A percentile compares a stretch with the other conserved stretches of the same genome.
These are phyloP conservation scores for Samia ricini DNA, from an alignment of 1,140 invertebrate species.

Conservation along the genomic window DNA sequence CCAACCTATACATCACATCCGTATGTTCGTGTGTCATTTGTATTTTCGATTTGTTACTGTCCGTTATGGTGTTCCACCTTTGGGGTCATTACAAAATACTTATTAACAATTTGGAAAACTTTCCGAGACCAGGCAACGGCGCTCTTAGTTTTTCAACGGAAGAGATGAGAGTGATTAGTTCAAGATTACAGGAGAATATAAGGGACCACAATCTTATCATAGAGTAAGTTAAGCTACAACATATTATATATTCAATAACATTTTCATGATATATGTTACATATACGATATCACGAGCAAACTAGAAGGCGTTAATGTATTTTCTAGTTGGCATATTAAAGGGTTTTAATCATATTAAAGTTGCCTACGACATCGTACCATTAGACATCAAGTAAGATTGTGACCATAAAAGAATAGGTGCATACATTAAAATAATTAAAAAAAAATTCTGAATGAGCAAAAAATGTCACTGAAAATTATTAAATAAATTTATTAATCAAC, in stretches of 20 bases:
- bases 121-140: conserved; percentile 10
- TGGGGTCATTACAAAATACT: conserved; percentile 33
- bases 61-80: conserved; percentile 29
- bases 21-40: conserved; percentile 17
- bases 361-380: too few species aligned
- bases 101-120: conserved; percentile 23
- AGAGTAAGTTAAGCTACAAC: conserved; percentile 24
- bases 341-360: too few species aligned
- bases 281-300: too few species aligned
- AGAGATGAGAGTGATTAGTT: conserved; percentile 14
- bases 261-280: too few species aligned
- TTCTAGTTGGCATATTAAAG: too few species aligned
- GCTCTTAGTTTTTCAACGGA: not conserved
- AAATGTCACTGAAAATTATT: too few species aligned
- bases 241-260: not conserved
- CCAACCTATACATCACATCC: conserved; percentile 27
- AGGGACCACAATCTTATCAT: conserved; percentile 23
- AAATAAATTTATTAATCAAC: too few species aligned
- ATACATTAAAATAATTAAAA: too few species aligned
- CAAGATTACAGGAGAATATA: conserved; percentile 17
- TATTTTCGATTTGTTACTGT: conserved; percentile 27
- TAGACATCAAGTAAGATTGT: too few species aligned
- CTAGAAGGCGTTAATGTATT: too few species aligned
- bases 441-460: too few species aligned
- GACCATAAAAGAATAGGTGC: too few species aligned